phyloP scores from a whole-genome alignment of 2,797 vertebrate genomes.

The Florisuga fusca region DNA sequence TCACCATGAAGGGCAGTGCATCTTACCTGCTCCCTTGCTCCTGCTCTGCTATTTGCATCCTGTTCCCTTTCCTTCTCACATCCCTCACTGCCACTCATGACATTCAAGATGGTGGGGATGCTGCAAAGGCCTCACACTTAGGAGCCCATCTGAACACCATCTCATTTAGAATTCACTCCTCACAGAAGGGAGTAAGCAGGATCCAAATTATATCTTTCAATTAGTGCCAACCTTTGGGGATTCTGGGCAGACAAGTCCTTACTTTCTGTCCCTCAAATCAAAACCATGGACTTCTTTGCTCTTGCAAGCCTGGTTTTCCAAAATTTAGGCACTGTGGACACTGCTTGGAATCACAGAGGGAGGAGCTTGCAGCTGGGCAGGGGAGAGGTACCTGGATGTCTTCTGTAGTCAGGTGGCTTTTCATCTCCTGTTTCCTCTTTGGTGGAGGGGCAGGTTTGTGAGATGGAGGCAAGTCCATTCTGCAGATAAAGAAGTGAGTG shows the following conservation, averaged over 20 bases:
- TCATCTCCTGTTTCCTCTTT: slow-evolving; percentile 87
- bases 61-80: neutral
- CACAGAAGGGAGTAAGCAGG: neutral
- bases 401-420: slow-evolving; percentile 87
- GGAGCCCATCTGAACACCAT: neutral
- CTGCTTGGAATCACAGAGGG: neutral
- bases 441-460: slow-evolving; percentile 88
- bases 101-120: neutral
- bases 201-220: neutral
- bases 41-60: neutral
- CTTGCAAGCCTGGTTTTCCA: neutral
- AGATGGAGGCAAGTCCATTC: slow-evolving; percentile 86
- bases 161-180: neutral
- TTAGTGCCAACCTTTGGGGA: neutral
- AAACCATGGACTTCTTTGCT: neutral
- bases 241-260: neutral
- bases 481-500: slow-evolving; percentile 61
- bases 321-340: accelerated
- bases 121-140: neutral
- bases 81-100: neutral
- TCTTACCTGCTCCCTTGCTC: neutral
- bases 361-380: neutral
- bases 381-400: slow-evolving; percentile 86
- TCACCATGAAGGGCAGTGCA: neutral
- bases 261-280: neutral